These are phyloP conservation scores for Heliconius aoede DNA, from an alignment of 2,888 invertebrate genomes.

Conservation along the genomic window DNA sequence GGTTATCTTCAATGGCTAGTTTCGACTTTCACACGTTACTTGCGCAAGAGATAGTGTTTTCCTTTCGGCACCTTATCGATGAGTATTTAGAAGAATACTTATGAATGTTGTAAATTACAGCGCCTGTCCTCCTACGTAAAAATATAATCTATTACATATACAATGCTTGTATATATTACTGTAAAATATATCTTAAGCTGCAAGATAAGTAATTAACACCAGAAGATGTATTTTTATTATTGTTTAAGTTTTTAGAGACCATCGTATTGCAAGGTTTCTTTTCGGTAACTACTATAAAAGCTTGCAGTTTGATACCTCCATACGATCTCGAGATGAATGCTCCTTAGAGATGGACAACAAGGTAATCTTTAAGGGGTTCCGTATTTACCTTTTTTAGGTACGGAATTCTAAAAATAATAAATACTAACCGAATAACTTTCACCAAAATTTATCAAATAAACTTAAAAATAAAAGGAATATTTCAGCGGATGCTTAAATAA, in stretches of 20 bases:
- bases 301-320: too few relatives aligned
- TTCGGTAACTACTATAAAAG: too few relatives aligned
- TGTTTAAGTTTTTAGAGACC: not conserved
- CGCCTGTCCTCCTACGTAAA: constrained; percentile 3
- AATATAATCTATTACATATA: not conserved
- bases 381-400: not conserved
- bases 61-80: constrained; percentile 18
- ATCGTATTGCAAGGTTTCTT: too few relatives aligned
- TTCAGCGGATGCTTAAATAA: constrained; percentile 17
- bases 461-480: constrained; percentile 1
- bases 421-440: not conserved
- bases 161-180: not conserved
- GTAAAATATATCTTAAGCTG: not conserved
- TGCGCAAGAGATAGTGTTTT: constrained; percentile 27
- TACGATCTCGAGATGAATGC: too few relatives aligned
- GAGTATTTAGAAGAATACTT: constrained; percentile 17
- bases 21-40: constrained; percentile 56
- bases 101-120: not conserved
- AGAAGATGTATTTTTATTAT: not conserved
- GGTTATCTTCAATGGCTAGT: constrained; percentile 61
- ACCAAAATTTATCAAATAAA: not conserved
- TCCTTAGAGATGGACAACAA: too few relatives aligned
- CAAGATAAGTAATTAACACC: not conserved
- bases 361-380: too few relatives aligned
- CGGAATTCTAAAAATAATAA: not conserved